These are phyloP conservation scores for Actinernus sp. DNA, from an alignment of 92 coral and sea anemone species.

Conservation along the genomic window DNA sequence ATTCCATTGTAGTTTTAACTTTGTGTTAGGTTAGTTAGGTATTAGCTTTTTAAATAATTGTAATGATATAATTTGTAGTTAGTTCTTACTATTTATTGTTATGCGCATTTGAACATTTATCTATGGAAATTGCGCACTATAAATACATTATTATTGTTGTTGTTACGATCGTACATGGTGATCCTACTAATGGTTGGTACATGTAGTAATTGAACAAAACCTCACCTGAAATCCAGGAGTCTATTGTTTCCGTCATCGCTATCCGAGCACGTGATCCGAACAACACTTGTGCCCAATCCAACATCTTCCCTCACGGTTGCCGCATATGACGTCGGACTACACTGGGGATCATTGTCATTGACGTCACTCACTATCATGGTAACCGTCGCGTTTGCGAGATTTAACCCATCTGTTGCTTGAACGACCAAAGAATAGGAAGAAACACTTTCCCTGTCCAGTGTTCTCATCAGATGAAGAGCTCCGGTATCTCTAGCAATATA, in stretches of 20 bases:
- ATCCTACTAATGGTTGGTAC: too few relatives aligned
- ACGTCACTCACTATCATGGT: slow-evolving; percentile 58
- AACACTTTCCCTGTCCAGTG: slow-evolving; percentile 64
- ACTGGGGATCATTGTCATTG: slow-evolving; percentile 75
- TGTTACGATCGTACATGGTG: too few relatives aligned
- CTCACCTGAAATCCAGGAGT: slow-evolving; percentile 59
- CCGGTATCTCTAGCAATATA: slow-evolving; percentile 58
- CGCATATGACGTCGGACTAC: slow-evolving; percentile 59
- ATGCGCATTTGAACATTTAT: too few relatives aligned
- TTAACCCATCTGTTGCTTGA: slow-evolving; percentile 67
- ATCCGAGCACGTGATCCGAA: slow-evolving; percentile 65
- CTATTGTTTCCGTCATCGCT: slow-evolving; percentile 71
- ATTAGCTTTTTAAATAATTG: too few relatives aligned
- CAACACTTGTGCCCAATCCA: slow-evolving; percentile 47
- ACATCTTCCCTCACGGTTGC: slow-evolving; percentile 65
- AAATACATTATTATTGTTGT: too few relatives aligned
- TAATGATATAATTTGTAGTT: too few relatives aligned
- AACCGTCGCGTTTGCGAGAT: slow-evolving; percentile 74
- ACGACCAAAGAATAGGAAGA: slow-evolving; percentile 52
- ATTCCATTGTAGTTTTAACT: too few relatives aligned
- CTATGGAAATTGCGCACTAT: too few relatives aligned
- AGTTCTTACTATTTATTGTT: too few relatives aligned
- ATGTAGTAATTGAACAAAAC: too few relatives aligned
- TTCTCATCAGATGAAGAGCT: slow-evolving; percentile 27
- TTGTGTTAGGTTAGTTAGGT: too few relatives aligned